Conservation (phyloP, 2,797 vertebrate species). For the Centroberyx gerrardi region DNA sequence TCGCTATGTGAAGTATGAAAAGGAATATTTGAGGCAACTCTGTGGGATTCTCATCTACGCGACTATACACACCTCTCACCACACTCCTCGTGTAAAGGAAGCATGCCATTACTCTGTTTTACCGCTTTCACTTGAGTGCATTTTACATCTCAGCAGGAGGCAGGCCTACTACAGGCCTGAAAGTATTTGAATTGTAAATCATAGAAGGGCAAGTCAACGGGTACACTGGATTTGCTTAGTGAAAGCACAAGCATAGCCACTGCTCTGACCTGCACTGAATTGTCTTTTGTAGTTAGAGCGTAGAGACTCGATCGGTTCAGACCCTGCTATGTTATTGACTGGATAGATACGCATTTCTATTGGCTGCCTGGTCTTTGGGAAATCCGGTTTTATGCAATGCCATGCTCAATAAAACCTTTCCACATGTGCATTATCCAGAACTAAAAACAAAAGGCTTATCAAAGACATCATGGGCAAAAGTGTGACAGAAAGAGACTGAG, state of each 20-base stretch:
- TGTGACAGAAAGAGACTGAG: conserved; percentile 62
- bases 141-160: conserved; percentile 64
- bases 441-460: conserved; percentile 74
- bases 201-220: conserved; percentile 45
- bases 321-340: conserved; percentile 50
- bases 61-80: conserved; percentile 41
- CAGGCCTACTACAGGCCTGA: conserved; percentile 12
- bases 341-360: conserved; percentile 53
- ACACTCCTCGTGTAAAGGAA: conserved; percentile 23
- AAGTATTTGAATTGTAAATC: conserved; percentile 74
- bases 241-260: conserved; percentile 48
- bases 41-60: neutral
- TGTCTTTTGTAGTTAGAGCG: conserved; percentile 48
- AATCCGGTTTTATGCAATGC: conserved; percentile 77
- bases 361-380: conserved; percentile 64
- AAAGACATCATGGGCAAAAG: conserved; percentile 65
- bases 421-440: conserved; percentile 78
- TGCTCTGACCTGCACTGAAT: conserved; percentile 31
- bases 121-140: conserved; percentile 38
- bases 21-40: conserved; percentile 26
- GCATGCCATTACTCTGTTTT: conserved; percentile 33
- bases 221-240: conserved; percentile 42
- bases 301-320: conserved; percentile 28
- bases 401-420: conserved; percentile 78
- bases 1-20: conserved; percentile 33